A percentile compares a stretch with the other conserved stretches of the same genome.
Evolutionary conservation across 64 coral and sea anemone genomes (phyloP).

Genomic region (Anthopleura sola): DNA sequence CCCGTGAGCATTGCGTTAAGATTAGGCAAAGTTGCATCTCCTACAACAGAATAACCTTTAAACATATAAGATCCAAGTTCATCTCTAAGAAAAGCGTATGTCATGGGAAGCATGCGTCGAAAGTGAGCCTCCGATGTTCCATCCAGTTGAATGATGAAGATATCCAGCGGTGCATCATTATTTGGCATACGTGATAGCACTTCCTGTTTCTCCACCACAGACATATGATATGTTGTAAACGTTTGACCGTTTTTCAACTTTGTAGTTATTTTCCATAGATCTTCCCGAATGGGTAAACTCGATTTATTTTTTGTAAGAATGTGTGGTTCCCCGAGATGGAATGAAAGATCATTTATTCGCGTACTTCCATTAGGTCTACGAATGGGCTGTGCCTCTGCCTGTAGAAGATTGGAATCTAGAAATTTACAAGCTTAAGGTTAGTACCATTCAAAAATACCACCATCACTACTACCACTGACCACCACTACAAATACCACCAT

Average conservation of each 20-base stretch:
- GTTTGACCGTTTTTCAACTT: constrained; percentile 7
- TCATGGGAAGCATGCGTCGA: constrained; percentile 57
- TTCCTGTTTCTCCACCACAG: constrained; percentile 37
- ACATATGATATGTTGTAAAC: constrained; percentile 26
- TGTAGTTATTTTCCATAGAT: constrained; percentile 51
- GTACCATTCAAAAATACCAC: neutral
- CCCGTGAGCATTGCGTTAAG: constrained; percentile 62
- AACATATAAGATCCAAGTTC: constrained; percentile 52
- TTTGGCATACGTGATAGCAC: constrained; percentile 15
- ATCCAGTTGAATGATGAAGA: constrained; percentile 56
- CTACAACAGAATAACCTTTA: constrained; percentile 59
- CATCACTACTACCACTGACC: too few relatives aligned
- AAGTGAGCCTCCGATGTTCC: constrained; percentile 62
- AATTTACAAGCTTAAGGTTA: neutral
- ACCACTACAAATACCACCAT: too few relatives aligned
- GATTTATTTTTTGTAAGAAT: constrained; percentile 5
- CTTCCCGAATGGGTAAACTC: constrained; percentile 17
- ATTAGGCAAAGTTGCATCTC: constrained; percentile 60
- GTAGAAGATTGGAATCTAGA: neutral
- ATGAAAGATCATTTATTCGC: neutral
- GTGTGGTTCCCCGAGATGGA: neutral
- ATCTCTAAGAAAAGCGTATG: constrained; percentile 48
- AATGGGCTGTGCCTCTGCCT: constrained; percentile 1
- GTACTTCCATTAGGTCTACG: neutral
- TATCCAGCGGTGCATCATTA: constrained; percentile 35